These are phyloP conservation scores for Drosophila kepulauana DNA, from an alignment of 1,140 invertebrate species.

Conservation along the genomic window DNA sequence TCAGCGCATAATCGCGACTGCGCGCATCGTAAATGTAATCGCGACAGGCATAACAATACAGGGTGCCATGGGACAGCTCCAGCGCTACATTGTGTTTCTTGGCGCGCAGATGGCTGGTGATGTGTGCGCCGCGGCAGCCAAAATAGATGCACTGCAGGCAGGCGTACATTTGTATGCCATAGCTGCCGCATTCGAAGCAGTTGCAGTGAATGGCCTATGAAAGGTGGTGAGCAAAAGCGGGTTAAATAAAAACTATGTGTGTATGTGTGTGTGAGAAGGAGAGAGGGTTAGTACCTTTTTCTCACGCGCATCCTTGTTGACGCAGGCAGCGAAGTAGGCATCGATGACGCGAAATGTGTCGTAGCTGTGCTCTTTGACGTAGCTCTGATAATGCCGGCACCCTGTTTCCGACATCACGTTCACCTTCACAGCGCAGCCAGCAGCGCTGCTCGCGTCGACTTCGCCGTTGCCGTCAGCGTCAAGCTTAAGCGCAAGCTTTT, in stretches of 20 bases:
- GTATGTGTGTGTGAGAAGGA: neutral
- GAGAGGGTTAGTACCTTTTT: slow-evolving; percentile 87
- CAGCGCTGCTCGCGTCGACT: slow-evolving; percentile 11
- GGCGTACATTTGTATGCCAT: slow-evolving; percentile 92
- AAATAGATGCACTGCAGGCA: slow-evolving; percentile 97
- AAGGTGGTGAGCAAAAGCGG: neutral
- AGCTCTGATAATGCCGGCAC: slow-evolving; percentile 82
- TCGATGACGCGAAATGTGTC: slow-evolving; percentile 89
- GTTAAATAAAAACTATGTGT: neutral
- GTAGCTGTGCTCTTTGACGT: slow-evolving; percentile 86
- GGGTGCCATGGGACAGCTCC: slow-evolving; percentile 94
- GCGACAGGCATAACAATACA: slow-evolving; percentile 96
- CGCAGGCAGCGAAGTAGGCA: slow-evolving; percentile 91
- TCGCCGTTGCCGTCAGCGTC: slow-evolving; percentile 25
- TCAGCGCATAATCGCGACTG: slow-evolving; percentile 87
- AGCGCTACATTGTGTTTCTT: slow-evolving; percentile 94
- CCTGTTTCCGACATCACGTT: slow-evolving; percentile 85
- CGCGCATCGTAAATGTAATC: slow-evolving; percentile 96
- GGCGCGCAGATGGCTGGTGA: slow-evolving; percentile 92
- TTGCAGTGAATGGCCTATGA: slow-evolving; percentile 72
- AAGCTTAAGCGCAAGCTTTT: slow-evolving; percentile 66
- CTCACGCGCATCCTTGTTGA: slow-evolving; percentile 89
- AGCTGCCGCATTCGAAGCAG: slow-evolving; percentile 89
- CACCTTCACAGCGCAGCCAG: neutral
- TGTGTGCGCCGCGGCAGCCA: slow-evolving; percentile 94